Percentiles rank a stretch among this genome's conserved stretches.
phyloP scores from a whole-genome alignment of 2,113 vertebrate genomes.

The Promerops cafer region DNA sequence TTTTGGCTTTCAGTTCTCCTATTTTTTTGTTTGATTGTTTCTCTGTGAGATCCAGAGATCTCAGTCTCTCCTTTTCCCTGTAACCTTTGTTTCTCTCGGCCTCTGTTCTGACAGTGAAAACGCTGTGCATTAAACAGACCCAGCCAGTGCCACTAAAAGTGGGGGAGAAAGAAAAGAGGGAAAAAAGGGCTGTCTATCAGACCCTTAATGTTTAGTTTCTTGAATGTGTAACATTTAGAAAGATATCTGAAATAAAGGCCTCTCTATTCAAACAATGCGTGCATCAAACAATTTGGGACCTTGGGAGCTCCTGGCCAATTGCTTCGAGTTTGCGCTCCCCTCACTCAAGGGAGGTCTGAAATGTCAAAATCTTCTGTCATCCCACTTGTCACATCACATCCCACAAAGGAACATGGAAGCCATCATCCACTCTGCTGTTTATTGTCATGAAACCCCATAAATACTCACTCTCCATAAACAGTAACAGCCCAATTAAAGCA shows the following conservation, averaged over 20 bases:
- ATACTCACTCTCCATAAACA: conserved; percentile 57
- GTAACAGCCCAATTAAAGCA: conserved; percentile 71
- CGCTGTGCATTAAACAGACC: background rate
- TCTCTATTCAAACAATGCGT: background rate
- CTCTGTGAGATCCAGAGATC: background rate
- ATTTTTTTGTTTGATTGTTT: background rate
- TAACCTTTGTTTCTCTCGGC: background rate
- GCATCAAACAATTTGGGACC: conserved; percentile 2
- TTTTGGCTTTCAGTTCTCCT: background rate
- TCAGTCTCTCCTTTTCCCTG: background rate
- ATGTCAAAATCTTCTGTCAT: conserved; percentile 59
- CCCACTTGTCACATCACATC: conserved; percentile 32
- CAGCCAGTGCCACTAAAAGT: background rate
- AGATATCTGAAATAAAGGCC: background rate
- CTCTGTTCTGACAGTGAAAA: background rate
- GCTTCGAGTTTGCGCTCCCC: background rate
- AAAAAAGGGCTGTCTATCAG: background rate
- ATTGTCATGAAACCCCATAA: conserved; percentile 60
- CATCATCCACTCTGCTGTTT: conserved; percentile 47
- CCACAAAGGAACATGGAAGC: conserved; percentile 46
- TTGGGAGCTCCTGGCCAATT: background rate
- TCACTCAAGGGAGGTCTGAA: conserved; percentile 44
- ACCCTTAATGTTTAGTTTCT: background rate
- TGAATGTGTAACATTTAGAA: background rate
- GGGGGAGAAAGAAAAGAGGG: background rate